Evolutionary conservation across 2,888 invertebrate species (phyloP), one percentile per base, ranked within the genome.

Genomic region (Drosophila recens): DNA sequence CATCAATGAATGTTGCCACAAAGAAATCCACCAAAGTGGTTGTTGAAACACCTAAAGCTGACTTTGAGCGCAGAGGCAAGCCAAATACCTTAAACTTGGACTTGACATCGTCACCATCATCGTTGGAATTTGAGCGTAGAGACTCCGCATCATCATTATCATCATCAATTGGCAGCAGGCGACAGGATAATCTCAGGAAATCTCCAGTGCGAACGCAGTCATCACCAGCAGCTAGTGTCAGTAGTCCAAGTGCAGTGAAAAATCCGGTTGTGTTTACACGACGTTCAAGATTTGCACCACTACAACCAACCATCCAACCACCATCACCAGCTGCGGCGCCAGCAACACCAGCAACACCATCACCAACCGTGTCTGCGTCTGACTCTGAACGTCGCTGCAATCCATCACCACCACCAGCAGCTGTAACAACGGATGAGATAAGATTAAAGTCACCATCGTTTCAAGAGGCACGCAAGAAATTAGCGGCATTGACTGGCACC

Each of bases 401-500:
- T 46, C 54, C 54, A 5, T 30, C 45, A 20, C 30, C 67, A 23
- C 36, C 72, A 1, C n/a, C n/a, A n/a, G 10, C 4, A 20, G 6
- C 8, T 30, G 30, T 30, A 30, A 2, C 30, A 5, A 20, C 4
- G 1, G 13, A 17, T 3, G 42, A 42, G 15, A 42, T 11, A 1
- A n/a, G 27, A 40, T 40, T 27, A 1, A 42, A 27, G 42, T 15
- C 42, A 42, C 27, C 43, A 0, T 34, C 67, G 5, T 45, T 79
- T 6, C 57, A 66, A 30, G 82, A 87, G 62, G 83, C 82, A 6
- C 88, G 83, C 27, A 83, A 82, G 27, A 83, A 83, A 42, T 36
- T 83, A 13, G 84, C 84, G 6, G 75, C 70, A 0, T 9, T 82
- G 34, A 20, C 20, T 13, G 15, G 48, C 38, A 27, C 38, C 11